A percentile compares a stretch with the other conserved stretches of the same genome.
Evolutionary conservation across 1,140 invertebrate genomes (phyloP).

Genomic region (Bombus pyrosoma): DNA sequence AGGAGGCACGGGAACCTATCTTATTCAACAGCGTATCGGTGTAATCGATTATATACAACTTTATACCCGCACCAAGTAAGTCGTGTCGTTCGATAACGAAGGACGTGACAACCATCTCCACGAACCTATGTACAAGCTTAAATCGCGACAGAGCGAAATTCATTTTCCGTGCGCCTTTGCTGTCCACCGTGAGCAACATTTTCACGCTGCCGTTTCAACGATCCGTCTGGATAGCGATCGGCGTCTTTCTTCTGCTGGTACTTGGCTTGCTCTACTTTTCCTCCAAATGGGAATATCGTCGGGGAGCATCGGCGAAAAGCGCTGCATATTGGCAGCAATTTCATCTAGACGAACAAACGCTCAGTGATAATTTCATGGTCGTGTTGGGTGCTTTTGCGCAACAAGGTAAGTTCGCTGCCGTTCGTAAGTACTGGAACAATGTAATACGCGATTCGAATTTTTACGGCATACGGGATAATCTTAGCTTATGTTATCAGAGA

Average conservation of each 20-base stretch:
- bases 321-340: constrained; percentile 33
- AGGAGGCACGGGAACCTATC: constrained; percentile 85
- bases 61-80: constrained; percentile 83
- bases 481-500: too few relatives aligned
- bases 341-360: constrained; percentile 50
- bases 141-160: constrained; percentile 82
- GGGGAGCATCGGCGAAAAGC: background rate
- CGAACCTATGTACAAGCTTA: too few relatives aligned
- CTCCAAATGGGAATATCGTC: constrained; percentile 77
- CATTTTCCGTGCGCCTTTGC: constrained; percentile 86
- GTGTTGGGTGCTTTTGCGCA: constrained; percentile 72
- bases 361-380: constrained; percentile 72
- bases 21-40: constrained; percentile 84
- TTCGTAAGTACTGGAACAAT: too few relatives aligned
- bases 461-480: too few relatives aligned
- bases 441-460: too few relatives aligned
- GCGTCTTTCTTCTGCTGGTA: constrained; percentile 80
- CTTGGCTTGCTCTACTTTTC: constrained; percentile 77
- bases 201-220: constrained; percentile 85
- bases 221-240: constrained; percentile 84
- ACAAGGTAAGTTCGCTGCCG: constrained; percentile 63
- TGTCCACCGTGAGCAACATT: constrained; percentile 87
- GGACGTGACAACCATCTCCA: too few relatives aligned
- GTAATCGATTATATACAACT: constrained; percentile 85
- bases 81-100: background rate